phyloP scores from a whole-genome alignment of 2,888 invertebrate genomes.

The Agrilus mali region DNA sequence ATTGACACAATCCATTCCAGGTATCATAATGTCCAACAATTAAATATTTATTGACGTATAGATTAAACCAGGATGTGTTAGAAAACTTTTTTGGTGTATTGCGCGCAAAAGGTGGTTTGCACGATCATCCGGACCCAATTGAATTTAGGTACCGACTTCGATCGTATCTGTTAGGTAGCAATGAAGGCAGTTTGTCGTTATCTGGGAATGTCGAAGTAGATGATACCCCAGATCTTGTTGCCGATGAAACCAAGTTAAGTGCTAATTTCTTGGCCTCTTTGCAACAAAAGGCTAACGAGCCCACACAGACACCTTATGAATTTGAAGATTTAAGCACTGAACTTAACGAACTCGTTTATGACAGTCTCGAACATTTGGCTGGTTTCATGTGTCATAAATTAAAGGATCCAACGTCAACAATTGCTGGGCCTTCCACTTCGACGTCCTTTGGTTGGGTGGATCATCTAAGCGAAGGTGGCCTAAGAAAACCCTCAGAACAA shows the following conservation, averaged over 20 bases:
- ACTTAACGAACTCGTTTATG: slow-evolving; percentile 10
- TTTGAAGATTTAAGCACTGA: slow-evolving; percentile 1
- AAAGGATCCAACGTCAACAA: too few relatives aligned
- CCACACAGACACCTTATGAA: background rate
- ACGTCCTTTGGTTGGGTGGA: too few relatives aligned
- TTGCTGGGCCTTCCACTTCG: too few relatives aligned
- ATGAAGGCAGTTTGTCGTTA: slow-evolving; percentile 7
- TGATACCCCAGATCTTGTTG: slow-evolving; percentile 10
- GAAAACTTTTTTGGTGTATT: slow-evolving; percentile 15
- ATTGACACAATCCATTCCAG: slow-evolving; percentile 3
- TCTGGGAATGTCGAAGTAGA: slow-evolving; percentile 8
- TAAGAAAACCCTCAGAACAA: too few relatives aligned
- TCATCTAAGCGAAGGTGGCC: too few relatives aligned
- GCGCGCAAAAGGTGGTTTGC: slow-evolving; percentile 11
- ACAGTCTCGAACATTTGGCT: slow-evolving; percentile 15
- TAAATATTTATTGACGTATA: slow-evolving; percentile 14
- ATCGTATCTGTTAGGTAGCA: slow-evolving; percentile 13
- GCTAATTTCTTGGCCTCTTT: too few relatives aligned
- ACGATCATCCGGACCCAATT: slow-evolving; percentile 15
- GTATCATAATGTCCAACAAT: slow-evolving; percentile 12
- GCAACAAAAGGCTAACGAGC: background rate
- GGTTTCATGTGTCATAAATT: slow-evolving; percentile 13
- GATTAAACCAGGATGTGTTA: slow-evolving; percentile 17
- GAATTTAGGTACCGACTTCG: slow-evolving; percentile 16
- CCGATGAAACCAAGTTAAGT: background rate